Evolutionary conservation across 1,140 invertebrate species (phyloP), one percentile per base, ranked within the genome.

Genomic region (Anastrepha obliqua): DNA sequence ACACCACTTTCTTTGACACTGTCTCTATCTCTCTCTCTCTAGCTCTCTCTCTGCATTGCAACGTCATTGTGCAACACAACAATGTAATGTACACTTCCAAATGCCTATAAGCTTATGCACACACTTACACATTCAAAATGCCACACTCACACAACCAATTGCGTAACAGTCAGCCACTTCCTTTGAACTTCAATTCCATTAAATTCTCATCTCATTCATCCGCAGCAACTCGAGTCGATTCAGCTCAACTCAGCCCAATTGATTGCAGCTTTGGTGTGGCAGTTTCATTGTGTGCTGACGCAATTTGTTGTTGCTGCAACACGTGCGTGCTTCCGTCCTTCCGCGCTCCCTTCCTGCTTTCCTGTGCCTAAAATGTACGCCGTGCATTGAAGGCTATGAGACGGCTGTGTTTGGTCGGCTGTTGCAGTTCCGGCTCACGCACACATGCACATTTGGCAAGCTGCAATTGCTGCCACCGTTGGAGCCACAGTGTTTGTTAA

Each of bases 141-240:
- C 5, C 74, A 55, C 17, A 55, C 20, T 2, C 47, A 20, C n/a
- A 51, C 47, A 74, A 74, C 67, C 67, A 74, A 42, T 74, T 74
- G 74, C 74, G 42, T 55, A 15, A 11, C 39, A 47, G 39, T 74
- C 70, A 47, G 44, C 6, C 74, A 81, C 74, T 81, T 81, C n/a
- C 74, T 81, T 81, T 81, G 74, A 81, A 81, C 74, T 81, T 58
- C 74, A 81, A 81, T 81, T 51, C 74, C 47, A 55, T 81, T 81
- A 55, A 42, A 42, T 51, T n/a, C 74, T 67, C 64, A 67, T 5
- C 44, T 47, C 42, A 70, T n/a, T 47, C 39, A 42, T 47, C 20
- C 13, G 5, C 74, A 81, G 1, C 47, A 55, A 3, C n/a, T 55
- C 9, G 7, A 81, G 74, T 55, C 74, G 20, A 81, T 58, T 81